phyloP scores from a whole-genome alignment of 2,888 invertebrate genomes.

The Eumacrocentrus americanus region DNA sequence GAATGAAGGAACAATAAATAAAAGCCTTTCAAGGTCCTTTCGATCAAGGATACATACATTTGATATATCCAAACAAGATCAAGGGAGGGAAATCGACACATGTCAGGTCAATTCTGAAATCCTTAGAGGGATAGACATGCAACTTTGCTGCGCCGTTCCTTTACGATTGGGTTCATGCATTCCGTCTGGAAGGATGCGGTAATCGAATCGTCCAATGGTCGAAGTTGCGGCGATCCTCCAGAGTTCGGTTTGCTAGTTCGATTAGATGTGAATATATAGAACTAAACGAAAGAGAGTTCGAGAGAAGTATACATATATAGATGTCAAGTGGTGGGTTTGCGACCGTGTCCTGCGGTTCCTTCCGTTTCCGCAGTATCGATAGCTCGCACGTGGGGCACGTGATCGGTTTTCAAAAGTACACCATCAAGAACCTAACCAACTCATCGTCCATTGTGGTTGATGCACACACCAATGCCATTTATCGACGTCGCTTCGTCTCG shows the following conservation, averaged over 20 bases:
- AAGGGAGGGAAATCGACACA: background rate
- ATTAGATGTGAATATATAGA: background rate
- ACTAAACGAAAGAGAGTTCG: background rate
- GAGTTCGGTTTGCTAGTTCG: conserved; percentile 10
- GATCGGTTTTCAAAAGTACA: conserved; percentile 22
- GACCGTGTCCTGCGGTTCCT: conserved; percentile 26
- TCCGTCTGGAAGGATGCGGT: too few relatives aligned
- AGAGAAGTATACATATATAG: background rate
- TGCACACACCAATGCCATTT: conserved; percentile 5
- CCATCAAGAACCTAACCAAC: background rate
- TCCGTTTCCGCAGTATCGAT: conserved; percentile 27
- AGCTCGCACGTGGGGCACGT: conserved; percentile 24
- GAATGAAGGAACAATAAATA: background rate
- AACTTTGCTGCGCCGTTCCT: too few relatives aligned
- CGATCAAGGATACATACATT: background rate
- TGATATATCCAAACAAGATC: background rate
- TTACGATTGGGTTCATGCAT: background rate
- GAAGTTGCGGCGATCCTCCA: conserved; percentile 6
- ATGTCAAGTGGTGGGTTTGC: background rate
- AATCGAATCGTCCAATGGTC: background rate
- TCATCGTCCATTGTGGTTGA: conserved; percentile 17
- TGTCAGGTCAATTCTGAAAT: background rate
- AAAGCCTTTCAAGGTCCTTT: background rate
- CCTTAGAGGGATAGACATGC: background rate
- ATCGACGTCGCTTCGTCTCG: background rate